phyloP scores from a whole-genome alignment of 1,140 invertebrate genomes.

The Zaprionus kolodkinae region DNA sequence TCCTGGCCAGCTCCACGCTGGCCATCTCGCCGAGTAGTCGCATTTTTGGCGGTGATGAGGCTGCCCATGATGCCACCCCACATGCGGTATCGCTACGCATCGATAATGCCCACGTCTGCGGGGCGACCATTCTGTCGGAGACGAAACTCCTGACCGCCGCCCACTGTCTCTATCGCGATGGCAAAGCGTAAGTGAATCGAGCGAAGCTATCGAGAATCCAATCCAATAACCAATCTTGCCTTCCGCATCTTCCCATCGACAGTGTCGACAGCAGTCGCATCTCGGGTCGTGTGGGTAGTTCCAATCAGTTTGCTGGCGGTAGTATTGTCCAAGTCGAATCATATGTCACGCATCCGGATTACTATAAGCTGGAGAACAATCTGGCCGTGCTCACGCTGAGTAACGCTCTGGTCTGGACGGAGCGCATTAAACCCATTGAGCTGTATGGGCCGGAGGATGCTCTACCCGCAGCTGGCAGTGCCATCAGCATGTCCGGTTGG shows the following conservation, averaged over 20 bases:
- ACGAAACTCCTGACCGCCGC: slow-evolving; percentile 67
- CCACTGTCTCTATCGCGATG: slow-evolving; percentile 63
- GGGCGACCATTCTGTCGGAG: slow-evolving; percentile 53
- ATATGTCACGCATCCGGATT: slow-evolving; percentile 77
- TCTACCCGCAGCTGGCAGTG: slow-evolving; percentile 36
- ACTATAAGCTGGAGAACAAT: slow-evolving; percentile 84
- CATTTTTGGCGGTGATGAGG: slow-evolving; percentile 71
- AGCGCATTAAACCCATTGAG: slow-evolving; percentile 44
- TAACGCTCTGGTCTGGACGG: slow-evolving; percentile 32
- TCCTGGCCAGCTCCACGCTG: slow-evolving; percentile 1
- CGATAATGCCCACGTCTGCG: slow-evolving; percentile 71
- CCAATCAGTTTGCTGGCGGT: slow-evolving; percentile 77
- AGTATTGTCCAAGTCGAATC: slow-evolving; percentile 37
- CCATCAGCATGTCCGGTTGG: slow-evolving; percentile 67
- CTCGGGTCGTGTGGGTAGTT: slow-evolving; percentile 70
- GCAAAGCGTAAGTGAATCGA: slow-evolving; percentile 55
- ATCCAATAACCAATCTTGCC: not conserved
- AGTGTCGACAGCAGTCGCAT: slow-evolving; percentile 56
- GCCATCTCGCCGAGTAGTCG: slow-evolving; percentile 23
- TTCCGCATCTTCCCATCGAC: not conserved
- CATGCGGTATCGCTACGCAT: slow-evolving; percentile 66
- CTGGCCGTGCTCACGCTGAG: slow-evolving; percentile 84
- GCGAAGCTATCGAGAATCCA: not conserved
- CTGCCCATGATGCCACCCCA: slow-evolving; percentile 48
- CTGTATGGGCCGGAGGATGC: slow-evolving; percentile 33